Base-by-base conservation (phyloP, 2,797 vertebrate species). In the Siniperca scherzeri region DNA sequence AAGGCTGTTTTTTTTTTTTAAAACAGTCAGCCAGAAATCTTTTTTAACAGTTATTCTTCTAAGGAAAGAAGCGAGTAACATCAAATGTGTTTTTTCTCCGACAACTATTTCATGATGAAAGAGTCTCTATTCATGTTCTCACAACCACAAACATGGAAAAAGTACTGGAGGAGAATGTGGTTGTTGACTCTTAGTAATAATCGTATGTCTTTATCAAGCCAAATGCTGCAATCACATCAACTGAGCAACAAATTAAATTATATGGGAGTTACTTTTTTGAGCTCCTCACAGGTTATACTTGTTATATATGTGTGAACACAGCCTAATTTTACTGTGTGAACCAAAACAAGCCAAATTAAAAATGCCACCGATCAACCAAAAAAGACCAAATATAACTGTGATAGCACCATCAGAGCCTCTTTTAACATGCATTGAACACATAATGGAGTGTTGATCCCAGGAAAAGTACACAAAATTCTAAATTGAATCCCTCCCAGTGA, bases 21-120 rank as follows among this genome's bases (percentile, higher is more conserved):
- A 36, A 36, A 36, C 5, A 7, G 36, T 36, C 59, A 25, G 33
- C 33, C 1, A n/a, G 30, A 27, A 52, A 0, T 67, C 27, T 0
- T 30, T 14, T 44, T 59, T 16, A 11, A 21, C 12, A 2, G 30
- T 30, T 30, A 30, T 30, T 30, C 30, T 30, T 30, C 30, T 30
- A 30, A 30, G 30, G 30, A 30, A 30, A 30, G 30, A 30, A 30
- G 30, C 30, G 30, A 30, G 30, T 30, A 30, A 30, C 30, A 30
- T 30, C 30, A 30, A 30, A 30, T 30, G 30, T 30, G 42, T 22
- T 75, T 59, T 27, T 46, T 70, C 36, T 77, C 16, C 14, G 7
- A 46, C 16, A 17, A 25, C 25, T 50, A 8, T 78, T 48, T 74
- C 13, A n/a, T 73, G 25, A 44, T 68, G 64, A 46, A 73, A 77